Conservation (phyloP, 2,113 vertebrate genomes). For the Ellobius talpinus region DNA sequence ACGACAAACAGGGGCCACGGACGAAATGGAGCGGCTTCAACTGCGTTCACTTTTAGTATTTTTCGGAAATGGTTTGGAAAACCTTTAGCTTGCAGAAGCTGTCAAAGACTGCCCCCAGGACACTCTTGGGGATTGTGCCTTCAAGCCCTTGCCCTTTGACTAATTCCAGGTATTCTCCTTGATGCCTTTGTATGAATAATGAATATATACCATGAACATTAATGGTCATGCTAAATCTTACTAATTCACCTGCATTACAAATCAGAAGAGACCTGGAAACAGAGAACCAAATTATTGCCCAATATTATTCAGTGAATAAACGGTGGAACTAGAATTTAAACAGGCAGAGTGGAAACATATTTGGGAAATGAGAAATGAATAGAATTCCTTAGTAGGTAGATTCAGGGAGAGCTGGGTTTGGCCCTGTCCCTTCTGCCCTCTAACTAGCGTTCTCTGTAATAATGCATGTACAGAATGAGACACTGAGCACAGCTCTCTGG, state of each 20-base stretch:
- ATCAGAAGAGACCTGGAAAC: not conserved
- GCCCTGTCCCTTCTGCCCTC: not conserved
- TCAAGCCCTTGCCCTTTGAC: not conserved
- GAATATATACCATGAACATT: not conserved
- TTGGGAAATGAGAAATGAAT: not conserved
- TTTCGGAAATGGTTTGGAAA: not conserved
- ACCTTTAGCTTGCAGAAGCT: not conserved
- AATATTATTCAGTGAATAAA: not conserved
- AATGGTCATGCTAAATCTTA: not conserved
- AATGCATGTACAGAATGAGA: slow-evolving; percentile 8
- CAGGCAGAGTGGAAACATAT: not conserved
- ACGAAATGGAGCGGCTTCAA: not conserved
- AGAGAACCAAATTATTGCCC: not conserved
- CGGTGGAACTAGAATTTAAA: not conserved
- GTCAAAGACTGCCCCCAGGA: not conserved
- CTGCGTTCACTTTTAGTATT: not conserved
- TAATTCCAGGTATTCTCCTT: not conserved
- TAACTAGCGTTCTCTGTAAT: not conserved
- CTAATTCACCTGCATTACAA: not conserved
- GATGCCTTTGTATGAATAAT: not conserved
- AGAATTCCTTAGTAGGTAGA: not conserved
- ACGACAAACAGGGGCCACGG: not conserved
- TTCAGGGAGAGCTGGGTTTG: not conserved
- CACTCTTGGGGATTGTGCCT: not conserved
- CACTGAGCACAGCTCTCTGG: not conserved